A percentile compares a stretch with the other conserved stretches of the same genome.
Conservation (phyloP, 2,113 vertebrate genomes). For the Elgaria multicarinata region DNA sequence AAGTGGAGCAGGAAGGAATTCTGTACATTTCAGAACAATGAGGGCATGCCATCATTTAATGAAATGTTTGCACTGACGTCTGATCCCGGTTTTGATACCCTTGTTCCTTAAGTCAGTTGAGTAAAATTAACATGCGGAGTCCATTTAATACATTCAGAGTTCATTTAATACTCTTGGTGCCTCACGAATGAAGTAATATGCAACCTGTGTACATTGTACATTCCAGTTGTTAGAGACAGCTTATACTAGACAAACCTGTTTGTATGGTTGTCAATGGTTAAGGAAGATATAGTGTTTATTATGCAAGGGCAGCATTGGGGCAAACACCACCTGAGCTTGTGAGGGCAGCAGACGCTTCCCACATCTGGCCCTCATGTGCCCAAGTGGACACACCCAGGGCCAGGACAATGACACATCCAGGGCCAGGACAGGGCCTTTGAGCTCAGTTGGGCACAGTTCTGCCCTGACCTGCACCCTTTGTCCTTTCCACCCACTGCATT, state of each 20-base stretch:
- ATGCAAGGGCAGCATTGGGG: too few species aligned
- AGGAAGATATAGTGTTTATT: background rate
- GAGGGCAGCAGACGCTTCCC: too few species aligned
- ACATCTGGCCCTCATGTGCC: too few species aligned
- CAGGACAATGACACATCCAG: too few species aligned
- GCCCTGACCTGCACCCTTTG: too few species aligned
- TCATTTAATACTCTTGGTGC: background rate
- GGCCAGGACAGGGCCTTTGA: too few species aligned
- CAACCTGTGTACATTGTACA: background rate
- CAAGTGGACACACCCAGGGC: too few species aligned
- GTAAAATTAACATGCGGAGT: background rate
- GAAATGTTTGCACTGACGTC: background rate
- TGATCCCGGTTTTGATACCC: background rate
- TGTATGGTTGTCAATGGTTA: background rate
- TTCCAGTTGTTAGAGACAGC: background rate
- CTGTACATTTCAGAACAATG: slow-evolving; percentile 20
- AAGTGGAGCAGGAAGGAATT: slow-evolving; percentile 12
- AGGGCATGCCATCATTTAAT: background rate
- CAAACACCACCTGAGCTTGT: too few species aligned
- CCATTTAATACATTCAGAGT: background rate
- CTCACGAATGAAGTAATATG: background rate
- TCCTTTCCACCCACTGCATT: too few species aligned
- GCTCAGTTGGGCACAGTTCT: too few species aligned
- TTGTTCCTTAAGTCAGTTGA: background rate
- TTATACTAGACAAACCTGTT: background rate